Percentiles rank a stretch among this genome's conserved stretches.
These are phyloP conservation scores for Myoxocephalus aenaeus DNA, from an alignment of 2,797 vertebrate species.

Conservation along the genomic window DNA sequence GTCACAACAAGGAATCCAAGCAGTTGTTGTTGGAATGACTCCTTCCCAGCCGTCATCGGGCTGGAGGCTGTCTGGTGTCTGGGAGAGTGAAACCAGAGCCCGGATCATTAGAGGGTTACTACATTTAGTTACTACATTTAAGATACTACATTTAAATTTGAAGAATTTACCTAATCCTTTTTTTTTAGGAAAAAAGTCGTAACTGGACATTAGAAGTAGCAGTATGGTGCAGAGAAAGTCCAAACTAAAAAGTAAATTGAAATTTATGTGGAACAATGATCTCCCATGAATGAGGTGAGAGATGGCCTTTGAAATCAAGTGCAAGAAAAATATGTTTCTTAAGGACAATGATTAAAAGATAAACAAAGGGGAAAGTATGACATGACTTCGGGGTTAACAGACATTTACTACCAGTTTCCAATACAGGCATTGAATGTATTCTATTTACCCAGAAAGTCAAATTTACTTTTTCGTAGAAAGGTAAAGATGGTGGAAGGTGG, in stretches of 20 bases:
- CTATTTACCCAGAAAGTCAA: not conserved
- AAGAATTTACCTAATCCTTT: not conserved
- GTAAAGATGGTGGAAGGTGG: not conserved
- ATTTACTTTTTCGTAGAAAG: not conserved
- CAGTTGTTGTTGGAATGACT: constrained; percentile 69
- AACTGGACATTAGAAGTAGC: not conserved
- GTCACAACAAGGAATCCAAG: constrained; percentile 80
- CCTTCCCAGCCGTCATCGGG: constrained; percentile 28
- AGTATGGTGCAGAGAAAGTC: not conserved
- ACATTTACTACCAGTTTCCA: not conserved
- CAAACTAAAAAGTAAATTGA: not conserved
- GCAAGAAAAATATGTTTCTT: not conserved
- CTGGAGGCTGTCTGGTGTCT: constrained; percentile 61
- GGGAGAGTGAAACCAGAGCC: constrained; percentile 52
- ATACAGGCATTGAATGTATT: not conserved
- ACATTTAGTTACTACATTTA: too few relatives aligned
- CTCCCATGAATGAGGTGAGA: too few relatives aligned
- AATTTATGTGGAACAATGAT: not conserved
- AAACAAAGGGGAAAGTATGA: not conserved
- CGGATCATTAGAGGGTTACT: not conserved
- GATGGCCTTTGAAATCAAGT: not conserved
- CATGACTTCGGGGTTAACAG: not conserved
- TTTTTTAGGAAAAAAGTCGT: not conserved
- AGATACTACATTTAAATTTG: constrained; percentile 18
- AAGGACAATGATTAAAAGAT: not conserved